A percentile compares a stretch with the other conserved stretches of the same genome.
phyloP scores from a whole-genome alignment of 2,113 vertebrate species.

The Thymallus thymallus region DNA sequence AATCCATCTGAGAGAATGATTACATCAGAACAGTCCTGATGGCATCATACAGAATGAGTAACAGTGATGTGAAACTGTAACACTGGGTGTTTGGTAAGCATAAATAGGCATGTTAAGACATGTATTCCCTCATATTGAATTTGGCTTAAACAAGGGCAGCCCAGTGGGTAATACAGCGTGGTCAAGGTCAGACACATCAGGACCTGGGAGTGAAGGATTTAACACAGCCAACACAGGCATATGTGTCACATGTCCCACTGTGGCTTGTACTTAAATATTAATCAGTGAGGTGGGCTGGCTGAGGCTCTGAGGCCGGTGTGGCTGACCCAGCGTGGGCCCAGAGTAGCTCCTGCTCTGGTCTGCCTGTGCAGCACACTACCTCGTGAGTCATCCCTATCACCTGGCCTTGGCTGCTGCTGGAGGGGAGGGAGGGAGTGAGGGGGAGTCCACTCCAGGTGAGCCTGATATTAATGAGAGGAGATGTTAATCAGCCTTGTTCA shows the following conservation, averaged over 20 bases:
- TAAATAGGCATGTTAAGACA: neutral
- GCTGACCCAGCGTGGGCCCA: neutral
- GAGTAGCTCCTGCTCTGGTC: neutral
- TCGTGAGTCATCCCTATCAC: neutral
- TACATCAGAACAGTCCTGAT: neutral
- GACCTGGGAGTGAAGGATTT: neutral
- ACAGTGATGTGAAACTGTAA: neutral
- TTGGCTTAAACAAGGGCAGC: neutral
- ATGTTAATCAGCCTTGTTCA: slow-evolving; percentile 7
- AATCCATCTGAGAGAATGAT: slow-evolving; percentile 7
- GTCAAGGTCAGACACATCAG: neutral
- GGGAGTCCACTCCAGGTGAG: neutral
- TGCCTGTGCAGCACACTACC: neutral
- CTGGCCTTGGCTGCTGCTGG: neutral
- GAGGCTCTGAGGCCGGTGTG: neutral
- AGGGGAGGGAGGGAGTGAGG: neutral
- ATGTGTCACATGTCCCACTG: neutral
- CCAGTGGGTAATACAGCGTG: neutral
- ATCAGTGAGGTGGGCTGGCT: neutral
- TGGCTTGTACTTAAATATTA: slow-evolving; percentile 3
- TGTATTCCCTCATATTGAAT: neutral
- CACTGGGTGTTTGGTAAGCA: neutral
- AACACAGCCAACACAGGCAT: neutral
- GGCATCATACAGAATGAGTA: neutral
- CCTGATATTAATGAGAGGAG: neutral